Evolutionary conservation across 1,140 invertebrate species (phyloP), one percentile per base, ranked within the genome.

Genomic region (Trinorchestia longiramus): DNA sequence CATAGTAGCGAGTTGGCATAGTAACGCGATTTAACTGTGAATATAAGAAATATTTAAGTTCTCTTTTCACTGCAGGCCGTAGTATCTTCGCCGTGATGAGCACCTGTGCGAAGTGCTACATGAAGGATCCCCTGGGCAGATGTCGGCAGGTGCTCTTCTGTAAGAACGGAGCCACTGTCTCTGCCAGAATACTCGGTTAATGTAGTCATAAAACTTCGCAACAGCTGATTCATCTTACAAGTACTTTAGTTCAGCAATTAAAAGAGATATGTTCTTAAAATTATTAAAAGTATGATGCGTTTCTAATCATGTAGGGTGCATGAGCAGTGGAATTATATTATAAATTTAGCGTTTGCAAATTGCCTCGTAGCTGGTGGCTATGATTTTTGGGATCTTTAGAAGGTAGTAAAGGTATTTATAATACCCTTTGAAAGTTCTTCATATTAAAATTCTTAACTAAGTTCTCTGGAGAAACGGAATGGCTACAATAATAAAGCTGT

Each of bases 111-210:
- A 45, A 47, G 41, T 94, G 92, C 92, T 94, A 45, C 92, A 94
- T 94, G 92, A 94, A 43, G 44, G 92, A 94, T 47, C 92, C 92
- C 11, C 40, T 42, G 36, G 92, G 92, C 0, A 6, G 44, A 0
- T 94, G 92, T 47, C 92, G 92, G 17, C 43, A 94, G 40, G 92
- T 94, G 6, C 44, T 94, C 23, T 94, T 94, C 44, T 94, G 92
- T n/a, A 94, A 94, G 92, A 47, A 94, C 92, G 92, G 92, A 40
- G 43, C 19, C 92, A 94, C 41, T 36, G 92, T 94, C 43, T 47
- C 43, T 4, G 15, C 43, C 41, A 44, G 92, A 11, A 94, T 94
- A 17, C 92, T 94, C 8, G 92, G 92, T 42, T 94, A 53, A 53
- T 53, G 47, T 8, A 19, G 19, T 19, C 47, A 53, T 6, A 53